These are phyloP conservation scores for Thereuonema tuberculata DNA, from an alignment of 1,140 invertebrate species.

Conservation along the genomic window DNA sequence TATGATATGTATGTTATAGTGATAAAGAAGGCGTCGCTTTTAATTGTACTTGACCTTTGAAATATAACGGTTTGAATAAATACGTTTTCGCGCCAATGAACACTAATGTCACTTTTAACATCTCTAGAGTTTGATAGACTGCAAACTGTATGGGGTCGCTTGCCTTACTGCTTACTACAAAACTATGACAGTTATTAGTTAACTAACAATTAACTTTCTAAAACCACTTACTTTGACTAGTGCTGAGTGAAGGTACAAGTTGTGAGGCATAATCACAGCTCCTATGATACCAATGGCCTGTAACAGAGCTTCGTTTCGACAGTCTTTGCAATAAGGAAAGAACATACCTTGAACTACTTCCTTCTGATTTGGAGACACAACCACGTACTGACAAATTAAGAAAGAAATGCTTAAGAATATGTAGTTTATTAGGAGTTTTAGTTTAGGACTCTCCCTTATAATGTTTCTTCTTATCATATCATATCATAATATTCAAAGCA, in stretches of 20 bases:
- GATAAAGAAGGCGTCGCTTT: too few species aligned
- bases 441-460: neutral
- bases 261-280: constrained; percentile 4
- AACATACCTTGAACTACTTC: neutral
- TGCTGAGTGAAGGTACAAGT: constrained; percentile 3
- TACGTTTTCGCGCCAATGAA: too few species aligned
- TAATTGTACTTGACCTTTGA: too few species aligned
- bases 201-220: too few species aligned
- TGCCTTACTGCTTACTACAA: too few species aligned
- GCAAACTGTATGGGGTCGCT: too few species aligned
- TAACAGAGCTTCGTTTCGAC: neutral
- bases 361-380: constrained; percentile 33
- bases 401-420: too few species aligned
- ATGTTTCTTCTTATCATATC: neutral
- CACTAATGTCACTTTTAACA: too few species aligned
- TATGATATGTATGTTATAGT: too few species aligned
- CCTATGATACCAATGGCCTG: neutral
- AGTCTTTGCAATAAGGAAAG: neutral
- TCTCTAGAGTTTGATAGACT: neutral
- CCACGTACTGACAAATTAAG: constrained; percentile 47
- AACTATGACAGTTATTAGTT: too few species aligned
- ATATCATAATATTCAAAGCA: neutral
- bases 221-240: neutral
- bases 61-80: too few species aligned
- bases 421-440: too few species aligned